Percentiles rank a stretch among this genome's conserved stretches.
These are phyloP conservation scores for Copsychus sechellarum DNA, from an alignment of 2,113 vertebrate species.

Conservation along the genomic window DNA sequence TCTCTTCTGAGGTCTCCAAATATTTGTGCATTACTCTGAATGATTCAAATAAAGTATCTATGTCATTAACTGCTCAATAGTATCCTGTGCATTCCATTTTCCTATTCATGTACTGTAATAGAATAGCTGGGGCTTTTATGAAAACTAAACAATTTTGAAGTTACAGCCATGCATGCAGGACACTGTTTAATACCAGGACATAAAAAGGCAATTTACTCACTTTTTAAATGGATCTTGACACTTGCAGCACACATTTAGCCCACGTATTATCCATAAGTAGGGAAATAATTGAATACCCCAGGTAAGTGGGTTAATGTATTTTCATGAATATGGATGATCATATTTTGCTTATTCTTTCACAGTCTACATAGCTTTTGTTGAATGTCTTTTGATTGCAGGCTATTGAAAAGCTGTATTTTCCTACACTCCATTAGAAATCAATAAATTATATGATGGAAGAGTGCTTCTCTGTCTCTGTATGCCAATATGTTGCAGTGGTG, in stretches of 20 bases:
- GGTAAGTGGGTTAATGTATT: constrained; percentile 35
- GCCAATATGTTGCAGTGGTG: background rate
- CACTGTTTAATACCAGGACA: constrained; percentile 7
- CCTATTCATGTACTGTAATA: background rate
- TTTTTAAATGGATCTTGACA: constrained; percentile 44
- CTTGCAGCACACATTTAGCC: constrained; percentile 2
- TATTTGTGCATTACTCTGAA: background rate
- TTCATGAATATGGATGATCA: constrained; percentile 50
- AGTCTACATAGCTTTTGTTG: constrained; percentile 6
- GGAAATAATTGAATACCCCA: constrained; percentile 50
- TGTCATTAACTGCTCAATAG: background rate
- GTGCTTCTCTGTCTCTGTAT: background rate
- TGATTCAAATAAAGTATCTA: background rate
- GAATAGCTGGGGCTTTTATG: background rate
- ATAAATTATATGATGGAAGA: background rate
- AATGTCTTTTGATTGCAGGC: constrained; percentile 14
- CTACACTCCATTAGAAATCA: background rate
- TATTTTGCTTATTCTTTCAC: constrained; percentile 20
- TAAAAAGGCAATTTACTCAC: constrained; percentile 20
- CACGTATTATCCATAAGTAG: constrained; percentile 8
- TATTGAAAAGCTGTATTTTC: constrained; percentile 7
- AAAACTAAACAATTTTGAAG: constrained; percentile 37
- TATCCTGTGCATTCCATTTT: background rate
- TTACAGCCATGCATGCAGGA: background rate
- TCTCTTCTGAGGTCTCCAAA: background rate